phyloP scores from a whole-genome alignment of 1,140 invertebrate species.

The Eueides isabella region DNA sequence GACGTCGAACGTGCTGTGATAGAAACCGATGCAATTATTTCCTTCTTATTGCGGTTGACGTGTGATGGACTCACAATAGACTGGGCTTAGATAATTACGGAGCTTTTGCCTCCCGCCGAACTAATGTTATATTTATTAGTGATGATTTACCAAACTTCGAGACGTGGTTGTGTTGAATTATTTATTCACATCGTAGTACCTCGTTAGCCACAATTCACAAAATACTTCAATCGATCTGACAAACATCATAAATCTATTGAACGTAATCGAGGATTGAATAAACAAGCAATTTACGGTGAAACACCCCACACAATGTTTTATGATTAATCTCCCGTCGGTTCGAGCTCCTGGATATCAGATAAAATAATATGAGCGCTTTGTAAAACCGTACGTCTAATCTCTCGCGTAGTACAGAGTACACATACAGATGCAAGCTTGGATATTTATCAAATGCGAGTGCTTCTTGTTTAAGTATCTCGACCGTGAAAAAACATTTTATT shows the following conservation, averaged over 20 bases:
- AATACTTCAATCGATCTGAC: conserved; percentile 29
- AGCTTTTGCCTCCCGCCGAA: conserved; percentile 59
- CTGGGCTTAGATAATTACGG: conserved; percentile 62
- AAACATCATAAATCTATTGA: conserved; percentile 36
- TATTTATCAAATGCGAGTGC: conserved; percentile 14
- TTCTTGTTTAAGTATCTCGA: conserved; percentile 17
- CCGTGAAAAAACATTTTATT: conserved; percentile 43
- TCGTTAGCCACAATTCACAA: conserved; percentile 23
- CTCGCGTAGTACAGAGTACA: conserved; percentile 37
- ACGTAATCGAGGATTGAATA: conserved; percentile 40
- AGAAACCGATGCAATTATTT: conserved; percentile 63
- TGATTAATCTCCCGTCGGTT: conserved; percentile 29
- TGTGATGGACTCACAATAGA: conserved; percentile 69
- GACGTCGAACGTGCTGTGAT: conserved; percentile 64
- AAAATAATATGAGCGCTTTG: conserved; percentile 46
- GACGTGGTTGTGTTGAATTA: conserved; percentile 2
- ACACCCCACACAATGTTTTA: conserved; percentile 32
- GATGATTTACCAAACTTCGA: conserved; percentile 1
- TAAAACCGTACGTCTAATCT: conserved; percentile 53
- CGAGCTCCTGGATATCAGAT: conserved; percentile 35
- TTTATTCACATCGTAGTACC: conserved; percentile 13
- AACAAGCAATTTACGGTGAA: conserved; percentile 35
- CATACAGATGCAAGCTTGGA: conserved; percentile 7
- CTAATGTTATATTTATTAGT: conserved; percentile 20
- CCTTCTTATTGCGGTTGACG: conserved; percentile 62